A percentile compares a stretch with the other conserved stretches of the same genome.
Conservation (phyloP, 2,113 vertebrate genomes). For the Lagopus muta region DNA sequence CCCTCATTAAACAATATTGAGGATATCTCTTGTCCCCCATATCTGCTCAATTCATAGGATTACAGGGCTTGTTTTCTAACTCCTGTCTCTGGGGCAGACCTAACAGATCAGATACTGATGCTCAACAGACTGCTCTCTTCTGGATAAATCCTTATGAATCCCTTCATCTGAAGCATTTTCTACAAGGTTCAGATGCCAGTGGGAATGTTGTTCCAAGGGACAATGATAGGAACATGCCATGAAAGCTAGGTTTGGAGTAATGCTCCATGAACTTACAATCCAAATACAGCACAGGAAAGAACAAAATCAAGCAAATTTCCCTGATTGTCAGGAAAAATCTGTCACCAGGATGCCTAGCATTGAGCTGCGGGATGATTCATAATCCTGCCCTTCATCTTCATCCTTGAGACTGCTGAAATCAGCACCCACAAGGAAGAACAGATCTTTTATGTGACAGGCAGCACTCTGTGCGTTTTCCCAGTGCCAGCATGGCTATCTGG, state of each 20-base stretch:
- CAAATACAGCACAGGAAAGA: background rate
- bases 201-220: background rate
- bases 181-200: background rate
- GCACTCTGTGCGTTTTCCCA: background rate
- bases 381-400: background rate
- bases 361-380: background rate
- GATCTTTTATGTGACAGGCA: background rate
- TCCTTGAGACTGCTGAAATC: background rate
- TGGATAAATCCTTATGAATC: background rate
- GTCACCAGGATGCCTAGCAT: background rate
- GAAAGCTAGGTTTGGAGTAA: background rate
- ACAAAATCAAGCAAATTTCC: background rate
- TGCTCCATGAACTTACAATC: background rate
- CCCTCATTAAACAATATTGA: background rate
- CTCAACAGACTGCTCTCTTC: background rate
- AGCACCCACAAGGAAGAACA: background rate
- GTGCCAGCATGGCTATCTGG: background rate
- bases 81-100: background rate
- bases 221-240: background rate
- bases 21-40: background rate
- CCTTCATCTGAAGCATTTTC: background rate
- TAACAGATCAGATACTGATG: background rate
- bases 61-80: background rate
- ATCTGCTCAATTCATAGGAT: background rate
- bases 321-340: background rate